These are phyloP conservation scores for Hyles lineata DNA, from an alignment of 2,888 invertebrate genomes.

Conservation along the genomic window DNA sequence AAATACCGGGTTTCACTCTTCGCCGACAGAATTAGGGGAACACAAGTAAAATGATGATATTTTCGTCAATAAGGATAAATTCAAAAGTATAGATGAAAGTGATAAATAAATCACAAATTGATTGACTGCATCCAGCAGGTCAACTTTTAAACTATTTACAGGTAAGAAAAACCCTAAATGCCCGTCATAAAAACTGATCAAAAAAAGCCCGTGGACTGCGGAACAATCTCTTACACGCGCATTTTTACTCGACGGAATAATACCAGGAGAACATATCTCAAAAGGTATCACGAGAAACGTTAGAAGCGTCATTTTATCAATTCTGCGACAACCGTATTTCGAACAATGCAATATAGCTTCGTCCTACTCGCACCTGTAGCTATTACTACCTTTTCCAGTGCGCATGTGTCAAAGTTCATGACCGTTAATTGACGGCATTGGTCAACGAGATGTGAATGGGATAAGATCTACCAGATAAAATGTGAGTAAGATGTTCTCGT, in stretches of 20 bases:
- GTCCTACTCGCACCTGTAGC: not conserved
- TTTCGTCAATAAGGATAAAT: too few relatives aligned
- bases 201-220: not conserved
- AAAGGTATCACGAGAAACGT: not conserved
- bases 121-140: too few relatives aligned
- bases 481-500: not conserved
- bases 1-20: too few relatives aligned
- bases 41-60: too few relatives aligned
- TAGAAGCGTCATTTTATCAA: not conserved
- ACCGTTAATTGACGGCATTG: not conserved
- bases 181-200: not conserved
- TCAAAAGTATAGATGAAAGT: too few relatives aligned
- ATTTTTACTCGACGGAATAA: not conserved
- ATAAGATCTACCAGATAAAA: not conserved
- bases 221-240: not conserved
- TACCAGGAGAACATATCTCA: not conserved
- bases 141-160: not conserved
- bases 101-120: too few relatives aligned
- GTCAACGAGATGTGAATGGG: not conserved
- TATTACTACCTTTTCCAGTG: not conserved
- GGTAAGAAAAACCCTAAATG: not conserved
- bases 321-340: not conserved
- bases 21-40: too few relatives aligned
- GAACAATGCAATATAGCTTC: not conserved
- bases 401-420: constrained; percentile 11